phyloP scores from a whole-genome alignment of 2,888 invertebrate genomes.

The Kryphioiulus occultus region DNA sequence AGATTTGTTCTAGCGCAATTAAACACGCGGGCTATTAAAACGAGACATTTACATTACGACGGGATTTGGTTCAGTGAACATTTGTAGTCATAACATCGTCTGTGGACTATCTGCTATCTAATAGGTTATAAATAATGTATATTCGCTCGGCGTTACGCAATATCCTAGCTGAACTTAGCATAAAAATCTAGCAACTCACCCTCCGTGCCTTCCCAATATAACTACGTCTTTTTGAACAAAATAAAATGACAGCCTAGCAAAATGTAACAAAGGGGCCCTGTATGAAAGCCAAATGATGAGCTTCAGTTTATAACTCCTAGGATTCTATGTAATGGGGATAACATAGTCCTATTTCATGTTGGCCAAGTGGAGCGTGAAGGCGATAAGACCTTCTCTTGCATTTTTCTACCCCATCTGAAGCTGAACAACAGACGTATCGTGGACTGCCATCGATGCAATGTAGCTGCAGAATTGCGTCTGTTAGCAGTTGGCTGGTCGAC shows the following conservation, averaged over 20 bases:
- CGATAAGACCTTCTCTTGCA: constrained; percentile 41
- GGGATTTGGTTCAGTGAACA: background rate
- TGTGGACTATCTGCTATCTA: background rate
- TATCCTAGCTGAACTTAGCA: background rate
- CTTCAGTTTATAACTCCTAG: constrained; percentile 29
- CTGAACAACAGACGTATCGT: constrained; percentile 25
- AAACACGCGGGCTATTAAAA: background rate
- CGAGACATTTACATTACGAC: background rate
- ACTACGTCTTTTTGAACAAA: constrained; percentile 14
- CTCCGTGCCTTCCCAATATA: background rate
- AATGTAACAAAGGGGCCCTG: constrained; percentile 24
- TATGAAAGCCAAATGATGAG: constrained; percentile 44
- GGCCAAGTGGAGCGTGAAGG: constrained; percentile 44
- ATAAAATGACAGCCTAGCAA: constrained; percentile 42
- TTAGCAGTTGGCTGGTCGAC: constrained; percentile 37
- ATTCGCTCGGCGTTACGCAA: background rate
- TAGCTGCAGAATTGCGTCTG: constrained; percentile 30
- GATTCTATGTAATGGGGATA: constrained; percentile 39
- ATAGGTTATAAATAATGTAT: background rate
- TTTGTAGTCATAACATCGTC: constrained; percentile 21
- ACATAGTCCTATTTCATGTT: constrained; percentile 41
- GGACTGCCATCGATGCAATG: constrained; percentile 25
- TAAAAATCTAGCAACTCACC: constrained; percentile 8
- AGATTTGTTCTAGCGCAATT: background rate
- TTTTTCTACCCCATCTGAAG: constrained; percentile 23